Conservation (phyloP, 2,113 vertebrate species). For the Lepus europaeus region DNA sequence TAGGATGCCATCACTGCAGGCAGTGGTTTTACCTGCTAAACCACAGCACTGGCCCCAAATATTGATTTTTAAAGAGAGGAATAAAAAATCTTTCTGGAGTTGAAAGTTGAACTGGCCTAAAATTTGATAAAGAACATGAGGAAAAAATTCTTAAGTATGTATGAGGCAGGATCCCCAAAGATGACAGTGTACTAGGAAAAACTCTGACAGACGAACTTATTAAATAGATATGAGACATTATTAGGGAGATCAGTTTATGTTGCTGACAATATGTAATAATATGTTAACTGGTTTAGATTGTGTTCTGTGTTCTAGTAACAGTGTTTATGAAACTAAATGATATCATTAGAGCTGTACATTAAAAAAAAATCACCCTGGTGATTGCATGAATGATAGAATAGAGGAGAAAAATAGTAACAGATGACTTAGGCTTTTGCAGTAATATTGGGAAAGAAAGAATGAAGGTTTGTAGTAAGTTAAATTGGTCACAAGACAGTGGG, state of each 20-base stretch:
- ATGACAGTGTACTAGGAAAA: not conserved
- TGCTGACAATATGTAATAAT: not conserved
- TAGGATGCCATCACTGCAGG: too few relatives aligned
- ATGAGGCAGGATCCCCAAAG: not conserved
- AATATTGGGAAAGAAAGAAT: slow-evolving; percentile 32
- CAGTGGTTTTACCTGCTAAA: too few relatives aligned
- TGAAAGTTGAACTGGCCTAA: not conserved
- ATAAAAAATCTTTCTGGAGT: not conserved
- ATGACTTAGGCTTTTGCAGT: not conserved
- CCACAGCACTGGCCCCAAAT: too few relatives aligned
- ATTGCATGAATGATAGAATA: not conserved
- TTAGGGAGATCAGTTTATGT: not conserved
- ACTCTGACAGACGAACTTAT: not conserved
- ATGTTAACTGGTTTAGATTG: not conserved
- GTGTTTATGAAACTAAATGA: not conserved
- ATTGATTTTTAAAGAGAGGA: not conserved
- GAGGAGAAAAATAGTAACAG: not conserved
- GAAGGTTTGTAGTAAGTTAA: not conserved
- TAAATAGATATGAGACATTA: not conserved
- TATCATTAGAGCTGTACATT: not conserved
- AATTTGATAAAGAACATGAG: slow-evolving; percentile 36
- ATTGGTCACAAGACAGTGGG: not conserved
- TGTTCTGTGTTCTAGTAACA: not conserved
- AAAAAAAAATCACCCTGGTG: not conserved
- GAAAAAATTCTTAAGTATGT: not conserved